A percentile compares a stretch with the other conserved stretches of the same genome.
These are phyloP conservation scores for Trialeurodes vaporariorum DNA, from an alignment of 1,140 invertebrate species.

Conservation along the genomic window DNA sequence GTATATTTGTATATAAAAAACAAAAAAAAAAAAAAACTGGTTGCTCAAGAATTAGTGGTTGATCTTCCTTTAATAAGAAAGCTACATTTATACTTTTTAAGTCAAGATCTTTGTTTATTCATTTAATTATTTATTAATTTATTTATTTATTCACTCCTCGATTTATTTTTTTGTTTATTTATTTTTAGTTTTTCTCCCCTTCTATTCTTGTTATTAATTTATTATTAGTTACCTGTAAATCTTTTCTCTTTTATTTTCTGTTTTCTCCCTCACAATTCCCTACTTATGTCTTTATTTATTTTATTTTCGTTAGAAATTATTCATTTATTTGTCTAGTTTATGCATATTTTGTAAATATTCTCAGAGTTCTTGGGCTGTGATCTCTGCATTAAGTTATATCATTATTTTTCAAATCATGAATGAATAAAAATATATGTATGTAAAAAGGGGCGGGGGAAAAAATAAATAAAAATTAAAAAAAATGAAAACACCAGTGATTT, in stretches of 20 bases:
- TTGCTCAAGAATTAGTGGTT: neutral
- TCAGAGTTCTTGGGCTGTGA: conserved; percentile 28
- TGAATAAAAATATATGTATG: conserved; percentile 26
- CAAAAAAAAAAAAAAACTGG: too few relatives aligned
- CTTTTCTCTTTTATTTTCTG: too few relatives aligned
- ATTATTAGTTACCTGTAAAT: too few relatives aligned
- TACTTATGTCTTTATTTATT: neutral
- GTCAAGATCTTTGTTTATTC: too few relatives aligned
- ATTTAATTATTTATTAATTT: too few relatives aligned
- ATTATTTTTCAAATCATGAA: conserved; percentile 28
- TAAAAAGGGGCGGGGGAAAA: too few relatives aligned
- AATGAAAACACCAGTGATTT: conserved; percentile 26
- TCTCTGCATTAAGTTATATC: conserved; percentile 29
- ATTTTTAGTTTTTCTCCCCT: too few relatives aligned
- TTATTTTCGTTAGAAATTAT: conserved; percentile 11
- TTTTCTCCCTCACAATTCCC: too few relatives aligned
- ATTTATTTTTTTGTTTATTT: too few relatives aligned
- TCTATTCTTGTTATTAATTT: too few relatives aligned
- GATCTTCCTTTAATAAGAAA: neutral
- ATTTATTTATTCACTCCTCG: too few relatives aligned
- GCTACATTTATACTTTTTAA: neutral
- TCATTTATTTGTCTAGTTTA: conserved; percentile 25
- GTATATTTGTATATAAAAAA: too few relatives aligned
- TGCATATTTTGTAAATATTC: conserved; percentile 26
- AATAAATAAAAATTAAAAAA: neutral